Base-by-base conservation (phyloP, 2,113 vertebrate genomes). In the Zosterops lateralis region DNA sequence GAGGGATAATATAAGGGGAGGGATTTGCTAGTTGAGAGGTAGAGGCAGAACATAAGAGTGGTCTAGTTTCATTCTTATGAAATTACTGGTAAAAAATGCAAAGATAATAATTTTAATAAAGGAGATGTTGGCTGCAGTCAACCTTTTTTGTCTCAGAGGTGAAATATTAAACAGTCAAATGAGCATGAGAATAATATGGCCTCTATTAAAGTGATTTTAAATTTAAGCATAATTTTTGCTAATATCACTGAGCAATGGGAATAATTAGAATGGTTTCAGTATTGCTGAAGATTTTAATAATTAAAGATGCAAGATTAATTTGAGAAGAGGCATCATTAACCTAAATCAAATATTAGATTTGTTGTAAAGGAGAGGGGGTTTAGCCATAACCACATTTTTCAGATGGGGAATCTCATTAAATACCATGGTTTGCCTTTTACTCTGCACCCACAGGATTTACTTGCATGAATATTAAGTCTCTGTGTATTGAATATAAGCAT, bases 301-400 rank as follows among this genome's bases (percentile, higher is more conserved):
- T 97, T 98, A 97, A 98, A 96, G 86, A 74, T 74, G 95, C 57
- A 96, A 96, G 95, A 97, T 97, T 97, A 97, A 98, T 97, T 97
- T 97, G 54, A 96, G 91, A 90, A 97, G 93, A 95, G 93, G 74
- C 95, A 97, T 97, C 95, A 97, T 97, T 97, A 97, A 94, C 95
- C 95, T 92, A 98, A 98, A 97, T 97, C 91, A 98, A 98, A 97
- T 97, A 97, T 97, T 97, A 97, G 90, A 96, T 97, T 94, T 91
- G 42, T 84, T 93, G 70, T 81, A 89, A 96, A 96, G 92, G 73
- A 86, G 56, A 84, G n/a, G 40, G 47, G 31, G n/a, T 70, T 95
- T 80, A 94, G 17, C 45, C 58, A 77, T 86, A 95, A 82, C 80
- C 54, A 86, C 38, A 78, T 92, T 95, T 97, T 95, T 70, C 58